Conservation (phyloP, 1,140 invertebrate species). For the Drosophila tristis region DNA sequence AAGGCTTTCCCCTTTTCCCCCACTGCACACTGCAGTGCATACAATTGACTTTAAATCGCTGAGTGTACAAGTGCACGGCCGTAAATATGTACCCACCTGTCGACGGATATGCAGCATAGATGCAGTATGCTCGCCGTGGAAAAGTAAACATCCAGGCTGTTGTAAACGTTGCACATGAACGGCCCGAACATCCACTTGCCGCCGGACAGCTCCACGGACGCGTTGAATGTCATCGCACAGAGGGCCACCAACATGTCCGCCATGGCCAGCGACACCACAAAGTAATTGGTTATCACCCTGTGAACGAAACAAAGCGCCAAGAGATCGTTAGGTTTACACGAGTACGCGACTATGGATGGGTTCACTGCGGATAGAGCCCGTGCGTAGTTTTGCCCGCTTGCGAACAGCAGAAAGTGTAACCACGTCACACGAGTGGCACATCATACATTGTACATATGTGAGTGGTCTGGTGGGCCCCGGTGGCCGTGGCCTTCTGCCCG, state of each 20-base stretch:
- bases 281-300: conserved; percentile 96
- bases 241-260: conserved; percentile 96
- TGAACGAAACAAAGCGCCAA: conserved; percentile 35
- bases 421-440: conserved; percentile 46
- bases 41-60: conserved; percentile 11
- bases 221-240: conserved; percentile 98
- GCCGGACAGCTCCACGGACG: conserved; percentile 91
- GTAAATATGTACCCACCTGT: conserved; percentile 85
- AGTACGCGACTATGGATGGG: background rate
- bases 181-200: conserved; percentile 93
- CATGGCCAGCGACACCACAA: conserved; percentile 96
- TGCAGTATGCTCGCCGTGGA: conserved; percentile 97
- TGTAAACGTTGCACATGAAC: conserved; percentile 97
- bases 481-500: conserved; percentile 9
- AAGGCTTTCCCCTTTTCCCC: background rate
- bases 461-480: background rate
- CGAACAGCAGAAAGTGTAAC: background rate
- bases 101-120: conserved; percentile 97
- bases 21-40: background rate
- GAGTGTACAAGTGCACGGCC: background rate
- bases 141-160: conserved; percentile 97
- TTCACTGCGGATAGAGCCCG: no score
- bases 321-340: conserved; percentile 13
- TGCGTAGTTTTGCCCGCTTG: background rate
- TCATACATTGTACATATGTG: conserved; percentile 20